A percentile compares a stretch with the other conserved stretches of the same genome.
Evolutionary conservation across 2,113 vertebrate species (phyloP).

Genomic region (Vulpes vulpes): DNA sequence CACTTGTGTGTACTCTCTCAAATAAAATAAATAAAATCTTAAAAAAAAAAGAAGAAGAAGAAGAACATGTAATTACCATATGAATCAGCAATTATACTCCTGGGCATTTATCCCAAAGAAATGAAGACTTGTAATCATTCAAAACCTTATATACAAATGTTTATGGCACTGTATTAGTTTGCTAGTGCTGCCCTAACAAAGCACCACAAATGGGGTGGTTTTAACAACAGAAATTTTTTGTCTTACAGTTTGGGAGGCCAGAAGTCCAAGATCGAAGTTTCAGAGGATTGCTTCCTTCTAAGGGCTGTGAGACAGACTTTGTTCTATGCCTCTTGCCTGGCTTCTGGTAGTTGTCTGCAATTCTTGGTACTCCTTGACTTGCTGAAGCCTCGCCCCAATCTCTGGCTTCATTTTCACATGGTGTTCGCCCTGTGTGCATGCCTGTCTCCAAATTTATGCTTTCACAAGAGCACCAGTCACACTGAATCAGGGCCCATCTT

Average conservation of each 20-base stretch:
- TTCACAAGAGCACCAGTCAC: neutral
- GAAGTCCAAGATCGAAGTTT: neutral
- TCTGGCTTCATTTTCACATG: neutral
- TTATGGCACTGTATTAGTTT: neutral
- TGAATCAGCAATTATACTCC: neutral
- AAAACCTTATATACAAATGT: neutral
- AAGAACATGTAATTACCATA: neutral
- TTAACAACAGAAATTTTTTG: neutral
- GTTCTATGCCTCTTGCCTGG: neutral
- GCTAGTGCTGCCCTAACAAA: neutral
- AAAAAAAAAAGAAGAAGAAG: neutral
- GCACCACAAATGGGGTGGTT: neutral
- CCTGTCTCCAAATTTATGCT: neutral
- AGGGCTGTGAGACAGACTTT: neutral
- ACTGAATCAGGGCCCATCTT: neutral
- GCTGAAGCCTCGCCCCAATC: neutral
- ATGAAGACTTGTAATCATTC: neutral
- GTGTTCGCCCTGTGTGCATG: too few relatives aligned
- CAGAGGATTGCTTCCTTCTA: neutral
- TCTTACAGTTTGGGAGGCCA: neutral
- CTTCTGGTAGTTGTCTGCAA: neutral
- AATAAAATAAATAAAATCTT: neutral
- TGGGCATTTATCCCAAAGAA: neutral
- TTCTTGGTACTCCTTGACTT: neutral
- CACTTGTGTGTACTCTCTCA: neutral